phyloP scores from a whole-genome alignment of 2,888 invertebrate genomes.

The Allolobophora icterica region DNA sequence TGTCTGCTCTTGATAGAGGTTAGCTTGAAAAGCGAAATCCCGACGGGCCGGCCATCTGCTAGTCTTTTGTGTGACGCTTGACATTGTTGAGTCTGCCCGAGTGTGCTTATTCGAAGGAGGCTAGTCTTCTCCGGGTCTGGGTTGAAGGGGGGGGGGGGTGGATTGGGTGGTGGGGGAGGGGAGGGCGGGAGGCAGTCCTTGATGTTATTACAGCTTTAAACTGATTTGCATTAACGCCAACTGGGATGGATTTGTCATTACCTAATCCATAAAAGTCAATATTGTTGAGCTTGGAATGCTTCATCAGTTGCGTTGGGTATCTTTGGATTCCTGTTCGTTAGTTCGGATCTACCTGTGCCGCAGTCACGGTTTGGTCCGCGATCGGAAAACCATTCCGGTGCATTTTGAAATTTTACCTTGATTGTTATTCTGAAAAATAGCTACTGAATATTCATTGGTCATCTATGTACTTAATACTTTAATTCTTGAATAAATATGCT shows the following conservation, averaged over 20 bases:
- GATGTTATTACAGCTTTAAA: background rate
- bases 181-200: background rate
- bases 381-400: background rate
- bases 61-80: background rate
- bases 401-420: background rate
- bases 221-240: conserved; percentile 17
- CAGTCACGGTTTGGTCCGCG: background rate
- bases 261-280: conserved; percentile 6
- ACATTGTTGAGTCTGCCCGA: background rate
- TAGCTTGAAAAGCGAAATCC: background rate
- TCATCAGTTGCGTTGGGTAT: background rate
- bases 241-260: background rate
- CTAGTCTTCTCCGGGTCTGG: background rate
- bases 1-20: background rate
- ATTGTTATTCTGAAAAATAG: background rate
- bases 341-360: background rate
- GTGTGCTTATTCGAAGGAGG: background rate
- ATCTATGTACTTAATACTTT: background rate
- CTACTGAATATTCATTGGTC: background rate
- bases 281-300: conserved; percentile 17
- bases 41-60: background rate
- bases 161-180: too few species aligned
- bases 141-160: background rate
- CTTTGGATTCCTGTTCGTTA: background rate
- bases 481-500: background rate